phyloP scores from a whole-genome alignment of 2,888 invertebrate species.

The Drosophila ustulata region DNA sequence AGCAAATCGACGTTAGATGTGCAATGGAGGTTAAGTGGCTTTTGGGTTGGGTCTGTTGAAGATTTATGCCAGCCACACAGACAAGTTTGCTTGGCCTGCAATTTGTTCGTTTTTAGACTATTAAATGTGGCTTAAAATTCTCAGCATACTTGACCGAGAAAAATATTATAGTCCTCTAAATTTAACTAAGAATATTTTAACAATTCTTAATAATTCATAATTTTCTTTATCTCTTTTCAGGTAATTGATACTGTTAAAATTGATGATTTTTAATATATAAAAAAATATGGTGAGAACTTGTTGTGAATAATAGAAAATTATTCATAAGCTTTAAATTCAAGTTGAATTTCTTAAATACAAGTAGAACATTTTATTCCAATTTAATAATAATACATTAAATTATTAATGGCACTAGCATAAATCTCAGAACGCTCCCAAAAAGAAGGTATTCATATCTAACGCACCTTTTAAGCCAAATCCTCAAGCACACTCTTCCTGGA shows the following conservation, averaged over 20 bases:
- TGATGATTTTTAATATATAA: background rate
- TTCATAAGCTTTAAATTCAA: too few relatives aligned
- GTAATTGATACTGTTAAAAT: slow-evolving; percentile 29
- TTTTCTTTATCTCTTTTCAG: slow-evolving; percentile 43
- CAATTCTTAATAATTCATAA: background rate
- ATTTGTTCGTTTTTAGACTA: too few relatives aligned
- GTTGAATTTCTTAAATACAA: background rate
- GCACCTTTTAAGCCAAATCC: slow-evolving; percentile 38
- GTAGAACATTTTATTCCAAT: background rate
- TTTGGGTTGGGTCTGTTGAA: slow-evolving; percentile 41
- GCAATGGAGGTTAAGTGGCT: slow-evolving; percentile 55
- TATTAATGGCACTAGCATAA: background rate
- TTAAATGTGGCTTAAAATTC: slow-evolving; percentile 1
- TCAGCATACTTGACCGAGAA: background rate
- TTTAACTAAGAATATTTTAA: background rate
- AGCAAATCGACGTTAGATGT: slow-evolving; percentile 31
- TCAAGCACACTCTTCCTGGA: slow-evolving; percentile 39
- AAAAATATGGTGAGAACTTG: background rate
- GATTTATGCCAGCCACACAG: slow-evolving; percentile 31
- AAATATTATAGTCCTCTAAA: background rate
- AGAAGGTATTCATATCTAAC: slow-evolving; percentile 16
- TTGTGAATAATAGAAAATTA: background rate
- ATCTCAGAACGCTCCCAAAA: slow-evolving; percentile 11
- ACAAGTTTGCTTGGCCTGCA: slow-evolving; percentile 7
- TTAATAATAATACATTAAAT: background rate